phyloP scores from a whole-genome alignment of 2,113 vertebrate species.

The Oryzias curvinotus region DNA sequence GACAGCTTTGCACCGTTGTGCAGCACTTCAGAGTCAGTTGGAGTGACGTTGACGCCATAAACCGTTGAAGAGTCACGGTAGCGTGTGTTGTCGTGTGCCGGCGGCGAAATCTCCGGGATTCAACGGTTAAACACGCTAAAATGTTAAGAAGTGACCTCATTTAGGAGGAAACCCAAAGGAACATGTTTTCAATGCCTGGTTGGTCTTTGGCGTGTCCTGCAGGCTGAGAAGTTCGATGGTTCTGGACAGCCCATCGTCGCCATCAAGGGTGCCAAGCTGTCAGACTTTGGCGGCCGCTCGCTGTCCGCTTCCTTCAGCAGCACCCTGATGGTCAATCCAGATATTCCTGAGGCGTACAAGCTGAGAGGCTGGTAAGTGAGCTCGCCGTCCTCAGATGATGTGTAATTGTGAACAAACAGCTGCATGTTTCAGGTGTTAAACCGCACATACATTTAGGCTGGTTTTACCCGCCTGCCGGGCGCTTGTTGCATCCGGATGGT shows the following conservation, averaged over 20 bases:
- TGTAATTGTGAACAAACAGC: no score
- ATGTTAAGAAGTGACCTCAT: no score
- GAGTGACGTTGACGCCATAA: no score
- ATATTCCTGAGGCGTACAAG: conserved; percentile 93
- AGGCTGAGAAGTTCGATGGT: conserved; percentile 97
- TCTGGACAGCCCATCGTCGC: conserved; percentile 89
- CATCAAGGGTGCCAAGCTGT: conserved; percentile 92
- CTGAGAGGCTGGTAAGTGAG: conserved; percentile 90
- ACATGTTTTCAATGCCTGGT: background rate
- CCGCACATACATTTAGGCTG: background rate
- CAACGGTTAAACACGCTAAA: no score
- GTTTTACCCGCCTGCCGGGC: background rate
- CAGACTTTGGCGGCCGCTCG: conserved; percentile 95
- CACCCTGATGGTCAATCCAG: conserved; percentile 92
- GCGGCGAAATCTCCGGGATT: no score
- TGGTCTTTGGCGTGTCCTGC: conserved; percentile 6
- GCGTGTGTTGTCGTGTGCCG: no score
- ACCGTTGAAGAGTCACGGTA: no score
- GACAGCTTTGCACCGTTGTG: no score
- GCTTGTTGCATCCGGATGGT: conserved; percentile 1
- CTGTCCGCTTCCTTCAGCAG: conserved; percentile 90
- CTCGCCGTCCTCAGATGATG: background rate
- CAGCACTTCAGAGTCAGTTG: no score
- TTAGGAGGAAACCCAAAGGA: no score
- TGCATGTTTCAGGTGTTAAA: background rate